A percentile compares a stretch with the other conserved stretches of the same genome.
Evolutionary conservation across 2,797 vertebrate genomes (phyloP).

Genomic region (Nannoperca australis): DNA sequence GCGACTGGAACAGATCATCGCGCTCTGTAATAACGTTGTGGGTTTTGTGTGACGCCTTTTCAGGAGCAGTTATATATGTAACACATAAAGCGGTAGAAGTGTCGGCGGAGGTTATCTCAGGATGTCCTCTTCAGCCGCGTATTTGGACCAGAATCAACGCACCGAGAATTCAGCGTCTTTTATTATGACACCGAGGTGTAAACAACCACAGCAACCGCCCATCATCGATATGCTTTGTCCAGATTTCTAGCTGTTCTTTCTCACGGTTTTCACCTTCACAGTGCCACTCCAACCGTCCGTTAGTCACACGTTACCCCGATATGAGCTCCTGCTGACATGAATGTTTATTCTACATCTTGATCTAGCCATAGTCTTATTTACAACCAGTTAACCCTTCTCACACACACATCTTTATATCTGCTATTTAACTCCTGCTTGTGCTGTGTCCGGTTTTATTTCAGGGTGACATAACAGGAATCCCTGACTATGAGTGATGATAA

Average conservation of each 20-base stretch:
- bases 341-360: background rate
- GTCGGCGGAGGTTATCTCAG: background rate
- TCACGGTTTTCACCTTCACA: constrained; percentile 6
- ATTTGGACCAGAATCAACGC: constrained; percentile 5
- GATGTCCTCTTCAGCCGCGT: background rate
- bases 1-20: constrained; percentile 56
- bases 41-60: background rate
- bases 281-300: background rate
- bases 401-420: background rate
- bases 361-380: background rate
- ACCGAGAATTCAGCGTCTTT: constrained; percentile 13
- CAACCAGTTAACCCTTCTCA: background rate
- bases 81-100: fast-evolving
- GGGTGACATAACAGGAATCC: constrained; percentile 89
- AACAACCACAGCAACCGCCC: constrained; percentile 77
- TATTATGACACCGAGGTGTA: constrained; percentile 59
- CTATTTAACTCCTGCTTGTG: background rate
- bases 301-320: background rate
- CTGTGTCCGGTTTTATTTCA: constrained; percentile 67
- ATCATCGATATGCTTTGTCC: constrained; percentile 71
- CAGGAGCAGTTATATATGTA: background rate
- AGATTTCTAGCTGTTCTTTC: background rate
- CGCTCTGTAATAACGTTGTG: constrained; percentile 9
- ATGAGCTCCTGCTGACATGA: background rate
- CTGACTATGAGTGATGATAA: constrained; percentile 99